Percentiles rank a stretch among this genome's conserved stretches.
Conservation (phyloP, 2,888 invertebrate genomes). For the Synergus japonicus region DNA sequence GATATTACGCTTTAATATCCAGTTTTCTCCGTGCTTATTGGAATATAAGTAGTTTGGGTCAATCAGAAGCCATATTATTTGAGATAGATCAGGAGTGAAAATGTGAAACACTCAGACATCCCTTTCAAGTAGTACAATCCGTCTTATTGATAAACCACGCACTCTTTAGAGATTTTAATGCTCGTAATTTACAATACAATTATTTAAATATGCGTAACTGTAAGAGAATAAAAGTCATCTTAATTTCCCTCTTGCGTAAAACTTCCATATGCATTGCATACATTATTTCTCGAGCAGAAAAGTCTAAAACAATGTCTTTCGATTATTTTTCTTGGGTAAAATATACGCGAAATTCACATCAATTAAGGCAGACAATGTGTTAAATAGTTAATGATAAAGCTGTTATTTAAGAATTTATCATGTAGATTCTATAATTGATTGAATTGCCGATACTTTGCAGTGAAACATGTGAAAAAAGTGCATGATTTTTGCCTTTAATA, state of each 20-base stretch:
- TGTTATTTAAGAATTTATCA: background rate
- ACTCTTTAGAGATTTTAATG: background rate
- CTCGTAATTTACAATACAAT: background rate
- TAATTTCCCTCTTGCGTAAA: background rate
- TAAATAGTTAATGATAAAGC: background rate
- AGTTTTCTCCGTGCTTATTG: too few relatives aligned
- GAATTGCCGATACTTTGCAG: background rate
- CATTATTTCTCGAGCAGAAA: background rate
- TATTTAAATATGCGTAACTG: background rate
- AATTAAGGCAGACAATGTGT: background rate
- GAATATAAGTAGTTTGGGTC: too few relatives aligned
- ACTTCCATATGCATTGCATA: background rate
- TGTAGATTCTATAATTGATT: background rate
- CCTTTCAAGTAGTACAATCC: background rate
- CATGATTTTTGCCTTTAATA: too few relatives aligned
- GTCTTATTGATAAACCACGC: background rate
- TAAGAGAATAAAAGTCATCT: background rate
- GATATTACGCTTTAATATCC: too few relatives aligned
- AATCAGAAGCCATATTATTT: background rate
- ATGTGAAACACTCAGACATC: background rate
- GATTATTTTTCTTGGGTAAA: background rate
- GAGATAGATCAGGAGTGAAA: background rate
- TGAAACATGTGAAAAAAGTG: too few relatives aligned
- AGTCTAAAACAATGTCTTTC: background rate
- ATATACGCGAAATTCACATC: background rate